Evolutionary conservation across 2,113 vertebrate species (phyloP), one percentile per base, ranked within the genome.

Genomic region (Phaethon lepturus): DNA sequence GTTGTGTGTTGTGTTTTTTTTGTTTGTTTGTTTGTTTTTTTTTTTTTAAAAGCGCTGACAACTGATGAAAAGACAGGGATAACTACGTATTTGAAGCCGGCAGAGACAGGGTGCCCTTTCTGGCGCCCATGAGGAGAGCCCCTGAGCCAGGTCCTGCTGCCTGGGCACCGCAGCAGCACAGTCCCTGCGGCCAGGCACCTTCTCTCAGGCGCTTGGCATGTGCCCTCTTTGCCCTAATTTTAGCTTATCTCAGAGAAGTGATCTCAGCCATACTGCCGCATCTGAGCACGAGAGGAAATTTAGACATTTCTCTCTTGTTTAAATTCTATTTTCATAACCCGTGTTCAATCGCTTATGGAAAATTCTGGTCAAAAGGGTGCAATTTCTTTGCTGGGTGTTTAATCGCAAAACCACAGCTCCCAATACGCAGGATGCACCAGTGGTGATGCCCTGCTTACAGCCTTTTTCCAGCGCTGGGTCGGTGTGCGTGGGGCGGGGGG

Each of bases 121-220:
- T 85, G 33, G 8, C 1, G 0, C 24, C 66, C 45, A 13, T 1
- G 13, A 45, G 49, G n/a, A 62, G 22, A 58, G 2, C 6, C 10
- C 25, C 11, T 0, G 1, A 31, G 31, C 38, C 56, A 38, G n/a
- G 7, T 85, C 1, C 2, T 52, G 12, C 53, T 88, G 29, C 38
- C 29, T 0, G 3, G 49, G 7, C 29, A 16, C 38, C 1, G 1
- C 19, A 29, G 52, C 26, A 42, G 10, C 3, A 0, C 0, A 1
- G 31, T 68, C 53, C 49, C 23, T 0, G 0, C 0, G 0, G 10
- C 24, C 0, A 1, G 25, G 7, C 33, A 13, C 47, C 56, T 81
- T 50, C 33, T 77, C 23, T 50, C 52, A 33, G 44, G 23, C 58
- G 47, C 31, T 72, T n/a, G 47, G 3, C 10, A 0, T 29, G n/a